Evolutionary conservation across 2,888 invertebrate genomes (phyloP).

Genomic region (Drosophila mulleri): DNA sequence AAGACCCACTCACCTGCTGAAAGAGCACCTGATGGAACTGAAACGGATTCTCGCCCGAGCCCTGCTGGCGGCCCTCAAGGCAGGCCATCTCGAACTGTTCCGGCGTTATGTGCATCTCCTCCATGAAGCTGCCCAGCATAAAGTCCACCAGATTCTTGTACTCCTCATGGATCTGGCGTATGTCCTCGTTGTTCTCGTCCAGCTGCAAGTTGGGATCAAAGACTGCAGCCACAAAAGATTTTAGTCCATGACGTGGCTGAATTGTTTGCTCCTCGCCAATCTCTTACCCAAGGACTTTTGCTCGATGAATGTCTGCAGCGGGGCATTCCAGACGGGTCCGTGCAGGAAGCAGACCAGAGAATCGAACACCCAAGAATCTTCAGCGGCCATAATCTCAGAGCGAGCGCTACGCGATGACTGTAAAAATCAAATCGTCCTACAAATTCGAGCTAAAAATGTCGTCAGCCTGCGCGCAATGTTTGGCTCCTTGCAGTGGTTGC

Average conservation of each 20-base stretch:
- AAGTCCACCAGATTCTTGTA: constrained; percentile 96
- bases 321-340: constrained; percentile 96
- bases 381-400: constrained; percentile 85
- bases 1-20: constrained; percentile 85
- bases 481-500: constrained; percentile 64
- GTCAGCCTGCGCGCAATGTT: constrained; percentile 51
- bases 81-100: constrained; percentile 95
- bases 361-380: constrained; percentile 95
- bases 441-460: constrained; percentile 35
- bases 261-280: background rate
- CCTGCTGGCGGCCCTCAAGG: constrained; percentile 84
- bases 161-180: constrained; percentile 92
- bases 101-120: constrained; percentile 94
- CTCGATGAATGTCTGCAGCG: constrained; percentile 95
- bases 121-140: constrained; percentile 96
- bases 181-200: constrained; percentile 89
- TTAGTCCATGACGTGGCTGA: constrained; percentile 3
- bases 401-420: background rate
- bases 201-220: constrained; percentile 91
- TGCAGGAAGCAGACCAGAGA: constrained; percentile 95
- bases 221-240: constrained; percentile 86
- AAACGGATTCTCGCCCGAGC: constrained; percentile 85
- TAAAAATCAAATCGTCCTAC: constrained; percentile 1
- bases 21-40: constrained; percentile 88
- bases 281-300: constrained; percentile 93